Base-by-base conservation (phyloP, 1,140 invertebrate genomes). In the Lucilia sericata region DNA sequence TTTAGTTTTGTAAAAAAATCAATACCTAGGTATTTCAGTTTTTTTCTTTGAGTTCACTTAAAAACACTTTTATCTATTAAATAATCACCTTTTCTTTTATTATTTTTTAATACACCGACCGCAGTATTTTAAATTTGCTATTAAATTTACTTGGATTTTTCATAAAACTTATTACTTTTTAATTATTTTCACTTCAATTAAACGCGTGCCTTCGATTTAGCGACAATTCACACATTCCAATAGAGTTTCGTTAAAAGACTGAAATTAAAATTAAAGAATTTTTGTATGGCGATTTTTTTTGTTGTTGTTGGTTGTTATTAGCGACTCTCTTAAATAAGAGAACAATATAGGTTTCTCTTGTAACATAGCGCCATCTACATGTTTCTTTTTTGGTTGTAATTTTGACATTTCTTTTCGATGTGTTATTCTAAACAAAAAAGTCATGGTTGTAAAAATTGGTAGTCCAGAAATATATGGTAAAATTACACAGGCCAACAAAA, bases 161-260 rank as follows among this genome's bases (percentile, higher is more conserved):
- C 3, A n/a, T 55, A 17, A 55, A 55, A 55, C 51, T 42, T 42
- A 42, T 42, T 42, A 55, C 13, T 55, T 55, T 55, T 55, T 55
- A 17, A 55, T 55, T 1, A 14, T 12, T 12, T 55, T 55, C 14
- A 55, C 13, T 49, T 2, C 1, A 17, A 70, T 70, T 70, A 21
- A 70, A 70, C 65, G 65, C 65, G 65, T 70, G 9, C 9, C n/a
- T 19, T 8, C 42, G 42, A 49, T 49, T 21, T 51, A 49, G 47
- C 76, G 76, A 25, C 21, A 80, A 78, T n/a, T 76, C 14, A 47
- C 10, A 80, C 76, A 49, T 80, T 80, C 42, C 76, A 80, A 80
- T 80, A 51, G 76, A 80, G 76, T 80, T 80, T 49, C 76, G 36
- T 80, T 78, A 80, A 80, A 80, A 80, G 76, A 80, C 76, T 80